A percentile compares a stretch with the other conserved stretches of the same genome.
Conservation (phyloP, 2,113 vertebrate species). For the Sceloporus tristichus region DNA sequence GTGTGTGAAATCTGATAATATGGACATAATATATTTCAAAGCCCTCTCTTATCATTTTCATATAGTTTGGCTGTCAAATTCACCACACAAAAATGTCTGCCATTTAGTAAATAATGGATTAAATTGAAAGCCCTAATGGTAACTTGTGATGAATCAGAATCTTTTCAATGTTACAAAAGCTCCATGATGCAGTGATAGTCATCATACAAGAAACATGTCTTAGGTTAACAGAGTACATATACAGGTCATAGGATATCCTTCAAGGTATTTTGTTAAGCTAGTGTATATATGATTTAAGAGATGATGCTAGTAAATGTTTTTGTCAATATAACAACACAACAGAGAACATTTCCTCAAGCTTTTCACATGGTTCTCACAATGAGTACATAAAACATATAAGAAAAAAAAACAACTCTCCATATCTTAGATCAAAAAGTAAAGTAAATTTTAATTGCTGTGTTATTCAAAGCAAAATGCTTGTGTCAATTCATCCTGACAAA, state of each 20-base stretch:
- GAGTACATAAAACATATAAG: slow-evolving; percentile 43
- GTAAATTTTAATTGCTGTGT: slow-evolving; percentile 53
- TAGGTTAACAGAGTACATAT: slow-evolving; percentile 59
- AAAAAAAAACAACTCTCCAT: slow-evolving; percentile 12
- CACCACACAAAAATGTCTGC: slow-evolving; percentile 43
- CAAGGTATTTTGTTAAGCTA: slow-evolving; percentile 47
- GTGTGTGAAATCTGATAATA: not conserved
- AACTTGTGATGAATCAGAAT: slow-evolving; percentile 41
- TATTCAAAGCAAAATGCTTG: slow-evolving; percentile 62
- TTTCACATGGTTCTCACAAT: slow-evolving; percentile 57
- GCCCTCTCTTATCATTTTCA: slow-evolving; percentile 47
- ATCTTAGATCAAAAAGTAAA: slow-evolving; percentile 49
- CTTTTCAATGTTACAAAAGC: slow-evolving; percentile 63
- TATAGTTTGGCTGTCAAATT: slow-evolving; percentile 57
- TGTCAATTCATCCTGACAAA: slow-evolving; percentile 63
- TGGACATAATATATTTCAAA: slow-evolving; percentile 40
- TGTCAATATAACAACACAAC: slow-evolving; percentile 24
- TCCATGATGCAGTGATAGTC: slow-evolving; percentile 60
- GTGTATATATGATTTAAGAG: slow-evolving; percentile 58
- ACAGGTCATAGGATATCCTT: slow-evolving; percentile 51
- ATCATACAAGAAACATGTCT: slow-evolving; percentile 60
- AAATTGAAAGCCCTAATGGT: slow-evolving; percentile 63
- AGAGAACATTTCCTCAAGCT: slow-evolving; percentile 35
- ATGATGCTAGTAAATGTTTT: slow-evolving; percentile 32
- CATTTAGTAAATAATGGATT: slow-evolving; percentile 54